Conservation (phyloP, 2,888 invertebrate species). For the Pediacus dermestoides region DNA sequence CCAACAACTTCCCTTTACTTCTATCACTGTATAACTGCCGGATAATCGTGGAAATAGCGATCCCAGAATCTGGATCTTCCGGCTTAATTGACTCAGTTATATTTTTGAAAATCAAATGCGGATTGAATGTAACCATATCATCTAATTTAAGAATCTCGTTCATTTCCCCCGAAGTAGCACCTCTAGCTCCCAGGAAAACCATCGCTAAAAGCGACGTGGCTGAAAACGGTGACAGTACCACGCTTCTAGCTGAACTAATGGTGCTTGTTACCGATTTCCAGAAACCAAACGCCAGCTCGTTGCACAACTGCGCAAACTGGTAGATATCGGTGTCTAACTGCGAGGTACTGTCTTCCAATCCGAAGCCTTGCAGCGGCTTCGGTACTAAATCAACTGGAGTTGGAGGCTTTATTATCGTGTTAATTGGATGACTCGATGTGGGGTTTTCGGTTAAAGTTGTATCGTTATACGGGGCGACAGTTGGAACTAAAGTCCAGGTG, state of each 20-base stretch:
- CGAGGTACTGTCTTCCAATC: conserved; percentile 72
- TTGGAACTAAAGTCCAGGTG: conserved; percentile 59
- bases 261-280: conserved; percentile 72
- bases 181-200: conserved; percentile 84
- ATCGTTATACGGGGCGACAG: conserved; percentile 51
- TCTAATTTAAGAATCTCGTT: conserved; percentile 80
- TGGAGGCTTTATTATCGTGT: conserved; percentile 39
- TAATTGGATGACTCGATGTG: conserved; percentile 22
- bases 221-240: conserved; percentile 80
- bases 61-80: conserved; percentile 64
- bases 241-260: conserved; percentile 70
- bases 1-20: conserved; percentile 72
- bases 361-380: conserved; percentile 59
- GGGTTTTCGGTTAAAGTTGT: conserved; percentile 16
- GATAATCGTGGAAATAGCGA: conserved; percentile 76
- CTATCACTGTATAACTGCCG: conserved; percentile 80
- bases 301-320: conserved; percentile 76
- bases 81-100: conserved; percentile 75
- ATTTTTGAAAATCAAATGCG: conserved; percentile 81
- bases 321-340: conserved; percentile 70
- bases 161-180: conserved; percentile 86
- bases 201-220: conserved; percentile 83
- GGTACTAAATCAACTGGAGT: conserved; percentile 53
- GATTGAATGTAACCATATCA: conserved; percentile 87
- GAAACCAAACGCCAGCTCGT: conserved; percentile 79